Evolutionary conservation across 1,140 invertebrate genomes (phyloP), one percentile per base, ranked within the genome.

Genomic region (Aphaenogaster rudis): DNA sequence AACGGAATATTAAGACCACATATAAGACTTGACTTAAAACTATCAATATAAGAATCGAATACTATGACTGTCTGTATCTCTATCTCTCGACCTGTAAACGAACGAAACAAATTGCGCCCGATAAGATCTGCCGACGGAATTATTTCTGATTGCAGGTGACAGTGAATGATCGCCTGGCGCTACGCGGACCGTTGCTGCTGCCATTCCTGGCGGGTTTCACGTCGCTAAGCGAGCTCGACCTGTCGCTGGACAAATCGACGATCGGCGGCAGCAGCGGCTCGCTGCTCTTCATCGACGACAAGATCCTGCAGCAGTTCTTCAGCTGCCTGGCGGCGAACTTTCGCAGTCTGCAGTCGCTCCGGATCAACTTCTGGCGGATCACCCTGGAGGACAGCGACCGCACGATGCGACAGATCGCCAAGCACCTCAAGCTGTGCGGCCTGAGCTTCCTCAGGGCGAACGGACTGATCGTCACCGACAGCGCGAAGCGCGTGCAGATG

Each of bases 201-300:
- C 95, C 96, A 1, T 96, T 96, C 90, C 92, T 96, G 13, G 93
- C 94, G 0, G 95, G 95, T 13, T 96, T 96, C 88, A 95, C 95
- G 4, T 94, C 94, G 11, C 92, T 96, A 11, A 95, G 95, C 86
- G 96, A 96, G 87, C 91, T 96, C 0, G 96, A 96, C 63, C 90
- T 96, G 9, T 95, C 95, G 13, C 91, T 95, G 59, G 95, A 95
- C 84, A 95, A 95, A 76, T 94, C 92, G 0, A 93, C 93, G n/a
- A 93, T 94, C 78, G 94, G 94, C 7, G 93, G 91, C 13, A 94
- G 88, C 76, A 93, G 92, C 59, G 92, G 92, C n/a, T 94, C 94
- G 3, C 88, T 95, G 15, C 78, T 94, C 15, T 93, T 95, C 86
- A 94, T 96, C 87, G 95, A 96, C 89, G 95, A 96, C 87, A 96